Evolutionary conservation across 2,797 vertebrate species (phyloP).

Genomic region (Coranthus polyacanthus): DNA sequence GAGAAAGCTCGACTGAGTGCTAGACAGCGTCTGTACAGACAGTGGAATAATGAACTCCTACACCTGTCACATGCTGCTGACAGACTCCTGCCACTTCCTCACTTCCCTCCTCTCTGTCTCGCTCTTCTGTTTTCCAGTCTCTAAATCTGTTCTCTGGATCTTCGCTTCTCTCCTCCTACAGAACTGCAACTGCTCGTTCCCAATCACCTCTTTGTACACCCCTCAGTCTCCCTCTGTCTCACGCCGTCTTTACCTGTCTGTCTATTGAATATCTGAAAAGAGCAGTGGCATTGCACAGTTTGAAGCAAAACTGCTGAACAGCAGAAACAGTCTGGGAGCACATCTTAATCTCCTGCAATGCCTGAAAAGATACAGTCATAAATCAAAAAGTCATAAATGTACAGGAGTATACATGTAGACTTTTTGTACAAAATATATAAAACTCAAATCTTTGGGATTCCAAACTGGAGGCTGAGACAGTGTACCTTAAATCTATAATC

Average conservation of each 20-base stretch:
- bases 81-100: slow-evolving; percentile 35
- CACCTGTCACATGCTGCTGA: slow-evolving; percentile 43
- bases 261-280: slow-evolving; percentile 50
- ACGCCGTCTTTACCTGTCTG: slow-evolving; percentile 9
- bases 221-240: background rate
- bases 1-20: slow-evolving; percentile 10
- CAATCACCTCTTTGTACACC: slow-evolving; percentile 30
- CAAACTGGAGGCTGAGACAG: background rate
- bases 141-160: slow-evolving; percentile 38
- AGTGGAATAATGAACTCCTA: slow-evolving; percentile 48
- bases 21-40: slow-evolving; percentile 18
- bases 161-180: slow-evolving; percentile 21
- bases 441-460: too few relatives aligned
- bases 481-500: background rate
- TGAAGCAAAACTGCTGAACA: slow-evolving; percentile 53
- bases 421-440: too few relatives aligned
- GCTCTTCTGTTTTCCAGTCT: slow-evolving; percentile 22
- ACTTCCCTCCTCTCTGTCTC: slow-evolving; percentile 34
- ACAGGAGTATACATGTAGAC: too few relatives aligned
- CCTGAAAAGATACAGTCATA: too few relatives aligned
- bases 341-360: slow-evolving; percentile 45
- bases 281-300: slow-evolving; percentile 26
- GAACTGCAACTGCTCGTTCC: slow-evolving; percentile 15
- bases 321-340: slow-evolving; percentile 40
- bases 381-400: too few relatives aligned